Evolutionary conservation across 1,140 invertebrate species (phyloP).

Genomic region (Paracyclopina nana): DNA sequence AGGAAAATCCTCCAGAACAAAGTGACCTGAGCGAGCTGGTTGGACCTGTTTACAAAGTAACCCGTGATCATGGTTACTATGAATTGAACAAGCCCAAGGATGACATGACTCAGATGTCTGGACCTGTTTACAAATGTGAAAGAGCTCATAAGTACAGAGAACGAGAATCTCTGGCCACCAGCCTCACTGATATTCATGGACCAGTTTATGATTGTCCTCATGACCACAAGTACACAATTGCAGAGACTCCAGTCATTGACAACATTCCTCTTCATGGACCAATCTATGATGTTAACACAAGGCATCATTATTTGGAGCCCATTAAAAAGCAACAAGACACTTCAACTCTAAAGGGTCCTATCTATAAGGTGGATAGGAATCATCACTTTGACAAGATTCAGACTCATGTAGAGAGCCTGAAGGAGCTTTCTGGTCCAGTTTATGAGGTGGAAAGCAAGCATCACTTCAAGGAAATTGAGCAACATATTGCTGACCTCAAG

Average conservation of each 20-base stretch:
- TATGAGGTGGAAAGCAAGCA: constrained; percentile 3
- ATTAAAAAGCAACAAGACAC: neutral
- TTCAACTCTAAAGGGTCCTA: constrained; percentile 5
- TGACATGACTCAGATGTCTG: neutral
- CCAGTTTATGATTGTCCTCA: constrained; percentile 13
- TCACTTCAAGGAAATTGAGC: constrained; percentile 15
- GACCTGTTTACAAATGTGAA: constrained; percentile 11
- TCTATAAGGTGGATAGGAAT: constrained; percentile 6
- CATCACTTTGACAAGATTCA: constrained; percentile 6
- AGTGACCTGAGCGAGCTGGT: no score
- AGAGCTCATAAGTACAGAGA: constrained; percentile 1
- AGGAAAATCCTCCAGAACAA: no score
- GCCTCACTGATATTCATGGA: neutral
- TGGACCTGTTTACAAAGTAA: neutral
- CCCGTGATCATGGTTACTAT: neutral
- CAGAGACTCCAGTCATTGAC: constrained; percentile 8
- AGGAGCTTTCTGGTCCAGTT: constrained; percentile 6
- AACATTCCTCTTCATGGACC: constrained; percentile 6
- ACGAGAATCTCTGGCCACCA: constrained; percentile 2
- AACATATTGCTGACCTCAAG: constrained; percentile 2
- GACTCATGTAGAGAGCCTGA: neutral
- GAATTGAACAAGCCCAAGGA: neutral
- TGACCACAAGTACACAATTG: constrained; percentile 10
- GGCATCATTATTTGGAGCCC: constrained; percentile 7
- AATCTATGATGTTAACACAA: neutral